Conservation (phyloP, 2,888 invertebrate genomes). For the Palloptera scutellata region DNA sequence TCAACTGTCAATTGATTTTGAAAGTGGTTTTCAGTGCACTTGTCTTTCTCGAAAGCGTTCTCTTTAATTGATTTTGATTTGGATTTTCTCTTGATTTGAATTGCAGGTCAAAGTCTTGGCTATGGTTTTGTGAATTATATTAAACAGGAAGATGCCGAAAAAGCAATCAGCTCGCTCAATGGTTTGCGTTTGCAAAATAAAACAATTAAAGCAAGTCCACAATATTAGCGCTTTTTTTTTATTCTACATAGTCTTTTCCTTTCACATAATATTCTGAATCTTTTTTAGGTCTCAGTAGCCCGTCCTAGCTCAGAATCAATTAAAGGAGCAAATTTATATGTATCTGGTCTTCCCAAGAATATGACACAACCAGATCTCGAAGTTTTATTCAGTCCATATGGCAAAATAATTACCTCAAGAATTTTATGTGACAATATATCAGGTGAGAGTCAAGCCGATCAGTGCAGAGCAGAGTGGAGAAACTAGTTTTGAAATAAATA, state of each 20-base stretch:
- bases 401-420: slow-evolving; percentile 84
- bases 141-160: slow-evolving; percentile 96
- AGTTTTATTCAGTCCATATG: slow-evolving; percentile 80
- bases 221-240: background rate
- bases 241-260: background rate
- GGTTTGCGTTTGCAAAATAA: slow-evolving; percentile 98
- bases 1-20: too few relatives aligned
- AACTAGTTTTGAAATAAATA: background rate
- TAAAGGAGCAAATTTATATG: slow-evolving; percentile 93
- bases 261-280: slow-evolving; percentile 10
- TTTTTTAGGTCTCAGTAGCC: slow-evolving; percentile 75
- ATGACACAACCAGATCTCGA: slow-evolving; percentile 88
- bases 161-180: slow-evolving; percentile 97
- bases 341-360: slow-evolving; percentile 89
- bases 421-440: slow-evolving; percentile 86
- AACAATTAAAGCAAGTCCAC: slow-evolving; percentile 88
- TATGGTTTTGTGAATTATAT: slow-evolving; percentile 99
- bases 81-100: slow-evolving; percentile 17
- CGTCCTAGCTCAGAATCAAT: slow-evolving; percentile 93
- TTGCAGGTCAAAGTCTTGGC: slow-evolving; percentile 93
- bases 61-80: background rate
- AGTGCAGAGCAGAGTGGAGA: background rate
- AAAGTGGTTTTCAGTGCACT: background rate
- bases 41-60: background rate
- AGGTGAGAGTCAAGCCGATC: slow-evolving; percentile 67